Evolutionary conservation across 2,113 vertebrate genomes (phyloP).

Genomic region (Tympanuchus pallidicinctus): DNA sequence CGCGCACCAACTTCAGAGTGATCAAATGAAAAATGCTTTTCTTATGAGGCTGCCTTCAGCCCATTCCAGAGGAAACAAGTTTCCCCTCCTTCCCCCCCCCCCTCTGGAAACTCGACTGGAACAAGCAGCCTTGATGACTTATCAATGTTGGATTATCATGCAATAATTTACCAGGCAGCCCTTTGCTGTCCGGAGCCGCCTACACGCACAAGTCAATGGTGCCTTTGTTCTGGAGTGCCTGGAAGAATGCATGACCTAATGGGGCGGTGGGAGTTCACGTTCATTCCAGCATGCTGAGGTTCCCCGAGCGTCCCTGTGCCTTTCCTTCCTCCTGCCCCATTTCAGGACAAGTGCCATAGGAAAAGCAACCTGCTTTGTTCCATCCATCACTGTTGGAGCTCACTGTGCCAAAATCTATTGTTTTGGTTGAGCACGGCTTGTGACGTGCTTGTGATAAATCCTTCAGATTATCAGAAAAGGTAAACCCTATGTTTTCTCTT

Average conservation of each 20-base stretch:
- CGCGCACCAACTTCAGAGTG: neutral
- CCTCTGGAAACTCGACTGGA: slow-evolving; percentile 11
- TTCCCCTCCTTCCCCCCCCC: neutral
- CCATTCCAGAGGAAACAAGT: neutral
- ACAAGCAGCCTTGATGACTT: slow-evolving; percentile 39
- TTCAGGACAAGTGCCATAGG: neutral
- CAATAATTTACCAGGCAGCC: slow-evolving; percentile 60
- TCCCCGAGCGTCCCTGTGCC: slow-evolving; percentile 42
- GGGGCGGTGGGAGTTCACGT: slow-evolving; percentile 81
- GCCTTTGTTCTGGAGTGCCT: slow-evolving; percentile 81
- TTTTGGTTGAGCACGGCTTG: neutral
- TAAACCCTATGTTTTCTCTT: neutral
- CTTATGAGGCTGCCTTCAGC: neutral
- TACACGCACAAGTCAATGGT: slow-evolving; percentile 83
- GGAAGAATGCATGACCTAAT: slow-evolving; percentile 90
- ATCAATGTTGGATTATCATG: slow-evolving; percentile 45
- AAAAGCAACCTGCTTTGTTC: neutral
- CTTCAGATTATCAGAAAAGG: neutral
- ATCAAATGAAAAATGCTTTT: neutral
- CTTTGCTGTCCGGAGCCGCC: slow-evolving; percentile 70
- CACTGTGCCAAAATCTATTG: neutral
- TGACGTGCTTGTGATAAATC: neutral
- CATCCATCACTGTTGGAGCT: neutral
- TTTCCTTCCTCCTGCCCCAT: slow-evolving; percentile 41
- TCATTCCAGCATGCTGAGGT: slow-evolving; percentile 54